Base-by-base conservation (phyloP, 2,888 invertebrate species). In the Ferdinandea cuprea region DNA sequence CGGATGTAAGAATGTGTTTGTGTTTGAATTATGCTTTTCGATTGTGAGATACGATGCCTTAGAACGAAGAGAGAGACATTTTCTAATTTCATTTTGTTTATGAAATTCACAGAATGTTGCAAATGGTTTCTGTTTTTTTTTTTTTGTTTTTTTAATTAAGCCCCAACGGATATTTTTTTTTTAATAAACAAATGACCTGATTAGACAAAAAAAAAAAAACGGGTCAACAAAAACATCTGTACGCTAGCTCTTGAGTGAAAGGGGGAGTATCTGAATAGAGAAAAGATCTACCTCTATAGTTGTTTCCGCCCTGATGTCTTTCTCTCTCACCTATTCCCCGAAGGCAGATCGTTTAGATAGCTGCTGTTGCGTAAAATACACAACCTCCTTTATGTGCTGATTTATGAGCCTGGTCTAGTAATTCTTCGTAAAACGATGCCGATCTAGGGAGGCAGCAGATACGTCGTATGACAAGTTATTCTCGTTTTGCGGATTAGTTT, bases 371-470 rank as follows among this genome's bases (percentile, higher is more conserved):
- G n/a, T 44, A 8, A n/a, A n/a, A 25, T 17, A 11, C 19, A 17
- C 46, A 19, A 8, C 9, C 11, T 8, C 2, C 48, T 32, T 46
- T 25, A 7, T 56, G 59, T 44, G 54, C 63, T 72, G 72, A 63
- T 73, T 73, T 66, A 74, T 65, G 63, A 73, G 32, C 28, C 42
- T 74, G 50, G 58, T 63, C 65, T 58, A 66, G 58, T 74, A 74
- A 58, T 74, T 74, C 32, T 48, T n/a, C 17, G 17, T 56, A 40
- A 58, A 50, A 58, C 21, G 65, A 66, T 48, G 58, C 30, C 40
- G 56, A 58, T 40, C 44, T 28, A 54, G 35, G 5, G 37, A 9
- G 21, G 15, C 56, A 11, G 63, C 1, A 32, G 13, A n/a, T 7
- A 13, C 25, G 25, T 25, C 25, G 40, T 66, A 66, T 46, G 54